Evolutionary conservation across 2,113 vertebrate species (phyloP).

Genomic region (Anarrhichthys ocellatus): DNA sequence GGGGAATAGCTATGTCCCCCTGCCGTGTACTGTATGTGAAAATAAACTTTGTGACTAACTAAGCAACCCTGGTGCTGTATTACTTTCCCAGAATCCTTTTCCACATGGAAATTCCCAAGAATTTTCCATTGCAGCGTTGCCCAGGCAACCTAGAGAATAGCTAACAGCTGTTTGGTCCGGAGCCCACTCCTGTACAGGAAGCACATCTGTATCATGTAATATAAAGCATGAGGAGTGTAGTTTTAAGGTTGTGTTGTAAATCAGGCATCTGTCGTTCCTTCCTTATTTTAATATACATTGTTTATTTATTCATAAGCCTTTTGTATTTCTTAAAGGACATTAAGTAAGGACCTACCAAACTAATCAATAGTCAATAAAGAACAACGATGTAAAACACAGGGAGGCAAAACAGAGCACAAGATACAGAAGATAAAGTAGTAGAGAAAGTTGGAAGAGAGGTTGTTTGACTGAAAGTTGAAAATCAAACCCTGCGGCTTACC

Average conservation of each 20-base stretch:
- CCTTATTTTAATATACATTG: background rate
- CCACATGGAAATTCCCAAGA: slow-evolving; percentile 64
- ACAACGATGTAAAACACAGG: background rate
- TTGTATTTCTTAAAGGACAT: background rate
- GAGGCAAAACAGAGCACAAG: background rate
- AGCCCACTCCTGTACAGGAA: slow-evolving; percentile 56
- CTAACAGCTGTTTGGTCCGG: slow-evolving; percentile 75
- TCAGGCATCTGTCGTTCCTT: background rate
- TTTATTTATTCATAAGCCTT: slow-evolving; percentile 25
- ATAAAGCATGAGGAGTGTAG: slow-evolving; percentile 9
- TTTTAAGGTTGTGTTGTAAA: slow-evolving; percentile 14
- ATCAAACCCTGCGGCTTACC: slow-evolving; percentile 12
- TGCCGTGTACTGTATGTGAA: background rate
- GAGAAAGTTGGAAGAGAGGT: background rate
- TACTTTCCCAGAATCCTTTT: slow-evolving; percentile 33
- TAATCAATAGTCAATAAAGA: background rate
- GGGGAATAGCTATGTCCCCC: background rate
- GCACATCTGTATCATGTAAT: slow-evolving; percentile 53
- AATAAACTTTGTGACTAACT: background rate
- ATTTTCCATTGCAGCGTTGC: slow-evolving; percentile 79
- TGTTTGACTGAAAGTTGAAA: background rate
- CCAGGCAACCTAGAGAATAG: slow-evolving; percentile 71
- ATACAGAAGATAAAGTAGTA: background rate
- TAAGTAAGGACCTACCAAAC: background rate
- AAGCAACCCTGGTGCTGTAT: background rate